Evolutionary conservation across 2,888 invertebrate species (phyloP).

Genomic region (Muscina levida): DNA sequence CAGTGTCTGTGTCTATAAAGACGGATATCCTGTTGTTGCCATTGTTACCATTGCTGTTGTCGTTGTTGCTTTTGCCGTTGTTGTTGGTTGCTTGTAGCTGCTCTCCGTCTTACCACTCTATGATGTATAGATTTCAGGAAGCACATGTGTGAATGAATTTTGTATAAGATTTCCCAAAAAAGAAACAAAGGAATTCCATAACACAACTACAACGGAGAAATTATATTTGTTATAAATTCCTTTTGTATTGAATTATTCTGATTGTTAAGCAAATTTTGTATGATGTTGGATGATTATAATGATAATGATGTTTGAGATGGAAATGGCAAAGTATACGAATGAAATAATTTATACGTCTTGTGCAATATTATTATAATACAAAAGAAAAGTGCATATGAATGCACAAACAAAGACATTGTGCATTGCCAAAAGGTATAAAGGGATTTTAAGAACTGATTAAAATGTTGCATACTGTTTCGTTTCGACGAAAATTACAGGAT

Average conservation of each 20-base stretch:
- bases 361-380: conserved; percentile 4
- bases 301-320: neutral
- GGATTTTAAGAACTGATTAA: too few relatives aligned
- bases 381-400: conserved; percentile 1
- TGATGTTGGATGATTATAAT: too few relatives aligned
- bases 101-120: conserved; percentile 43
- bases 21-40: conserved; percentile 61
- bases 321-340: too few relatives aligned
- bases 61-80: conserved; percentile 46
- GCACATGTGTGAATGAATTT: conserved; percentile 49
- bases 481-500: too few relatives aligned
- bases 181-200: conserved; percentile 16
- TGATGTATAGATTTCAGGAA: conserved; percentile 62
- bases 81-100: neutral
- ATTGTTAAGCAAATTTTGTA: conserved; percentile 7
- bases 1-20: conserved; percentile 23
- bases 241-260: conserved; percentile 26
- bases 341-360: neutral
- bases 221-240: conserved; percentile 39
- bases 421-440: too few relatives aligned
- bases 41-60: conserved; percentile 24
- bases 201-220: conserved; percentile 13
- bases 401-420: too few relatives aligned
- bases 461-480: too few relatives aligned
- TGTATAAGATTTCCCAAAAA: conserved; percentile 22